Evolutionary conservation across 2,888 invertebrate species (phyloP), one percentile per base, ranked within the genome.

Genomic region (Amblyjoppa fuscipennis): DNA sequence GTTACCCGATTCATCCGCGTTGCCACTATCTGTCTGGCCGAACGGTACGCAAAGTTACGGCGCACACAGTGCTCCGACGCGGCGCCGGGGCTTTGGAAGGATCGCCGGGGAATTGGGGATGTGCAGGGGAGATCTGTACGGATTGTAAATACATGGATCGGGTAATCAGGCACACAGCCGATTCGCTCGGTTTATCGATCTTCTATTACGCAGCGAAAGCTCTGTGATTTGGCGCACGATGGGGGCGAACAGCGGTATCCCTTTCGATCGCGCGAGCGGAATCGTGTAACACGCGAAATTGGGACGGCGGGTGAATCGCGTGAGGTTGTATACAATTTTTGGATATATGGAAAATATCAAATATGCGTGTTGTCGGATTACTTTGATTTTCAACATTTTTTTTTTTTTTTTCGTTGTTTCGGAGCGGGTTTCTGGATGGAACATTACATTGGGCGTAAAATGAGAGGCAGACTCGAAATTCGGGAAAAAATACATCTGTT

Each of bases 111-210:
- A 11, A 61, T 59, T 16, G 59, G 45, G 5, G 28, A 49, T 20
- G 49, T 25, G 28, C 11, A 20, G 25, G 38, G 49, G 51, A 34
- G 9, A 34, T 34, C 34, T 0, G n/a, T 7, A 38, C 38, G 64
- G 20, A 20, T 9, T 34, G 76, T 76, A 66, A 76, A 76, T 51
- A 49, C 34, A 38, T 25, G 53, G 41, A 66, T 76, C 66, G 76
- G 51, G 76, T 76, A 66, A 76, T 76, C 76, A 76, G 64, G 13
- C 34, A 4, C 74, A 74, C 59, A 38, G 53, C 66, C 31, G 66
- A 25, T 34, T 6, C 34, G 38, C 51, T 76, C 66, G 76, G 76
- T 66, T 66, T 76, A 76, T 76, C 76, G 20, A 51, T 66, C 51
- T 66, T 76, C 34, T 4, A 64, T 51, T 64, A 34, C 38, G 25